These are phyloP conservation scores for Conopomorpha cramerella DNA, from an alignment of 1,140 invertebrate species.

Conservation along the genomic window DNA sequence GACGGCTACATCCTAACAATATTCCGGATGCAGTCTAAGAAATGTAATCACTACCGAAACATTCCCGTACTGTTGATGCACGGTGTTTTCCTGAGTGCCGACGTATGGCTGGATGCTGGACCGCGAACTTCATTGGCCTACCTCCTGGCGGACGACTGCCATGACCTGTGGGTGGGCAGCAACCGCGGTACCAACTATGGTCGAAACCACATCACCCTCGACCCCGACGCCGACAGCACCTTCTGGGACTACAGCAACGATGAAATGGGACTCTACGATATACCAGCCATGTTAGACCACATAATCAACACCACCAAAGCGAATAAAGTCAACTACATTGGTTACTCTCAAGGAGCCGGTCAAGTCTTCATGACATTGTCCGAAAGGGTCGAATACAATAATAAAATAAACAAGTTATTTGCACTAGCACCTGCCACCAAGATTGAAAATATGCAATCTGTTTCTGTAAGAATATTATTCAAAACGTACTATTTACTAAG, in stretches of 20 bases:
- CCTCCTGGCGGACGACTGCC: slow-evolving; percentile 68
- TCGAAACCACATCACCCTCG: slow-evolving; percentile 52
- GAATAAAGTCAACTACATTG: slow-evolving; percentile 51
- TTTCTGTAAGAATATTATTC: neutral
- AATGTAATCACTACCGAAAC: neutral
- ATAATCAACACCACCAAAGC: slow-evolving; percentile 46
- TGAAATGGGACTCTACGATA: slow-evolving; percentile 70
- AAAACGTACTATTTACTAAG: neutral
- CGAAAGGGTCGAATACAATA: neutral
- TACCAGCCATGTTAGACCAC: slow-evolving; percentile 72
- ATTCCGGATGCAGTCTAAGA: neutral
- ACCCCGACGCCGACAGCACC: slow-evolving; percentile 44
- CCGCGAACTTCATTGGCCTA: slow-evolving; percentile 65
- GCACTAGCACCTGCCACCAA: neutral
- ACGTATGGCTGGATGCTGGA: slow-evolving; percentile 44
- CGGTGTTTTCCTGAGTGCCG: neutral
- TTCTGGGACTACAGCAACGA: slow-evolving; percentile 59
- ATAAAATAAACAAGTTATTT: slow-evolving; percentile 2
- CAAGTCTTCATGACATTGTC: neutral
- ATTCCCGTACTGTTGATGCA: neutral
- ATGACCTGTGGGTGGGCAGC: slow-evolving; percentile 75
- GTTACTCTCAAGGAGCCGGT: slow-evolving; percentile 62
- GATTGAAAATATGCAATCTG: neutral
- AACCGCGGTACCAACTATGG: slow-evolving; percentile 67
- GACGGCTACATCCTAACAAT: neutral